A percentile compares a stretch with the other conserved stretches of the same genome.
phyloP scores from a whole-genome alignment of 2,888 invertebrate genomes.

The Corbicula japonica region DNA sequence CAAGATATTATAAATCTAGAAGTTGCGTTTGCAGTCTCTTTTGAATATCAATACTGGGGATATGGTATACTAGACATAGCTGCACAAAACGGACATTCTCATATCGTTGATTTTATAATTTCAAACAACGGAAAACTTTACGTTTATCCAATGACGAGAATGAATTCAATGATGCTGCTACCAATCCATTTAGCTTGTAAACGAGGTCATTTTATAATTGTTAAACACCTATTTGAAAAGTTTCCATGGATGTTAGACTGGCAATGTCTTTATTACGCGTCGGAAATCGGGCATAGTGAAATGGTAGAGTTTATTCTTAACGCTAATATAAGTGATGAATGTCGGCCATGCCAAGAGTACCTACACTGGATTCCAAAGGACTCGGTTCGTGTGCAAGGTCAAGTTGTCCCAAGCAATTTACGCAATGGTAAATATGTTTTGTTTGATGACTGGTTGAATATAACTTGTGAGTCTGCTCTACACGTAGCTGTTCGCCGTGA shows the following conservation, averaged over 20 bases:
- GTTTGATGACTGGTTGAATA: conserved; percentile 1
- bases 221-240: neutral
- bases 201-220: neutral
- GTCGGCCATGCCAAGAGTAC: neutral
- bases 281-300: neutral
- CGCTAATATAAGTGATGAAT: neutral
- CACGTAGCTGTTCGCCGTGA: conserved; percentile 3
- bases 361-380: neutral
- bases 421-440: neutral
- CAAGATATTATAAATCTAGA: neutral
- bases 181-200: conserved; percentile 16
- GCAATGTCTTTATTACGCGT: conserved; percentile 17
- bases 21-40: neutral
- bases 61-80: conserved; percentile 9
- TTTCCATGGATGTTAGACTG: conserved; percentile 9
- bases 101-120: neutral
- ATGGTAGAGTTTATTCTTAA: neutral
- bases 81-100: neutral
- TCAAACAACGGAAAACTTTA: neutral
- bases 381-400: conserved; percentile 4
- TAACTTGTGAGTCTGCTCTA: conserved; percentile 2
- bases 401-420: neutral
- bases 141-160: neutral
- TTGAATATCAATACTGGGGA: conserved; percentile 2
- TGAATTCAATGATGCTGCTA: conserved; percentile 7